A percentile compares a stretch with the other conserved stretches of the same genome.
phyloP scores from a whole-genome alignment of 1,140 invertebrate genomes.

The Pissodes strobi region DNA sequence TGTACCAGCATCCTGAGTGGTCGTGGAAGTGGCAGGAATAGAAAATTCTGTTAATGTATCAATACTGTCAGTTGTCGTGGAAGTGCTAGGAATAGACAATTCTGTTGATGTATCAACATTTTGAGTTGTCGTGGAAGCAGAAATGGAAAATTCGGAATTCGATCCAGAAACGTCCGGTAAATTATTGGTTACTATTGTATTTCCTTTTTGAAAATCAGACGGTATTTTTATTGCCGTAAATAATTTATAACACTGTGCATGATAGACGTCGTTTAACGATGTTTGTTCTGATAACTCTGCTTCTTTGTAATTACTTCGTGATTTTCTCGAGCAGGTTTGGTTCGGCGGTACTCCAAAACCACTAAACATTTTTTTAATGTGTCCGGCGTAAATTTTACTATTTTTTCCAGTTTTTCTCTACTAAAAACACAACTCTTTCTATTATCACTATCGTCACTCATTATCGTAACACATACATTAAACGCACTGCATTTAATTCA shows the following conservation, averaged over 20 bases:
- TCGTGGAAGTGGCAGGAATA: conserved; percentile 1
- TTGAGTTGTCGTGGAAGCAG: conserved; percentile 13
- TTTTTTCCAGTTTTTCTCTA: conserved; percentile 6
- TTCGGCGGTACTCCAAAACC: conserved; percentile 23
- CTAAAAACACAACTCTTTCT: conserved; percentile 19
- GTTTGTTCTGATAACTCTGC: conserved; percentile 6
- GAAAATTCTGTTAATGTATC: conserved; percentile 11
- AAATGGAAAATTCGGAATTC: too few relatives aligned
- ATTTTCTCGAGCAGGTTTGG: conserved; percentile 11
- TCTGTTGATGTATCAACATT: conserved; percentile 16
- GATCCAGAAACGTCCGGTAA: conserved; percentile 10
- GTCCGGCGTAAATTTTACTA: conserved; percentile 7
- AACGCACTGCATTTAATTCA: too few relatives aligned
- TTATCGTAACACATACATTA: too few relatives aligned
- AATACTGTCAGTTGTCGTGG: conserved; percentile 10
- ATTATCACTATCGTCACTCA: conserved; percentile 12
- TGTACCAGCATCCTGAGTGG: conserved; percentile 22
- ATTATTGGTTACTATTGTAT: too few relatives aligned
- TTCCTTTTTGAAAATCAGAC: conserved; percentile 1
- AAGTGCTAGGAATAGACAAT: conserved; percentile 9
- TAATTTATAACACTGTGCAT: conserved; percentile 22
- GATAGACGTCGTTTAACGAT: conserved; percentile 21
- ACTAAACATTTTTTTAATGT: conserved; percentile 23
- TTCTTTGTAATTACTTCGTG: conserved; percentile 10
- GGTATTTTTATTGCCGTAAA: conserved; percentile 28